Base-by-base conservation (phyloP, 2,113 vertebrate genomes). In the Eonycteris spelaea region DNA sequence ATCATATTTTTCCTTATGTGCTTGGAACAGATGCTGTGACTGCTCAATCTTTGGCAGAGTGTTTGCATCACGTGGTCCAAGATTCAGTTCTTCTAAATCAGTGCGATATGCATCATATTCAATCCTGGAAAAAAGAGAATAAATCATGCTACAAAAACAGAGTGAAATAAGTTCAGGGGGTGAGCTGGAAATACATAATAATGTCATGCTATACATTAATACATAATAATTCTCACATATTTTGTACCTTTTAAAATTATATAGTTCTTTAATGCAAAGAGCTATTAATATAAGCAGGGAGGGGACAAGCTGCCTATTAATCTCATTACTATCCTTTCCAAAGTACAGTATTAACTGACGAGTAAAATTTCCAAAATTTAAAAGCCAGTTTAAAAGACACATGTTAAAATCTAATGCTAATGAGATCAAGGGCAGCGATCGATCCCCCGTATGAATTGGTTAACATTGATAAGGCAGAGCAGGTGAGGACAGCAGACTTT, bases 101-200 rank as follows among this genome's bases (percentile, higher is more conserved):
- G 99, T 99, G 82, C 99, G 99, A 97, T 99, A 99, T 0, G 99
- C 99, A 92, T 99, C 99, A 12, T 99, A 99, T 93, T 99, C 99
- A 86, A 99, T 98, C 97, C 99, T 99, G 96, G 88, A 55, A 98
- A 70, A 38, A n/a, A 67, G 33, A 89, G 74, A 97, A 0, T 21
- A 87, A 68, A 80, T 14, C 4, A 55, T 4, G 55, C 75, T 63
- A 82, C 24, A 73, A 53, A 55, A 92, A 43, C 24, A 35, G 26
- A 73, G 35, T 80, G 30, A 85, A 55, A 40, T 13, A 79, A 30
- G 19, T 79, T 90, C n/a, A 73, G 53, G 45, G 86, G n/a, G 80
- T 57, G 21, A 78, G 19, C 1, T 63, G 35, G 45, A 94, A 74
- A 77, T 24, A 90, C 0, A 4, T 2, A 51, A 28, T 7, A 53